A percentile compares a stretch with the other conserved stretches of the same genome.
Evolutionary conservation across 2,113 vertebrate genomes (phyloP).

Genomic region (Cinclus cinclus): DNA sequence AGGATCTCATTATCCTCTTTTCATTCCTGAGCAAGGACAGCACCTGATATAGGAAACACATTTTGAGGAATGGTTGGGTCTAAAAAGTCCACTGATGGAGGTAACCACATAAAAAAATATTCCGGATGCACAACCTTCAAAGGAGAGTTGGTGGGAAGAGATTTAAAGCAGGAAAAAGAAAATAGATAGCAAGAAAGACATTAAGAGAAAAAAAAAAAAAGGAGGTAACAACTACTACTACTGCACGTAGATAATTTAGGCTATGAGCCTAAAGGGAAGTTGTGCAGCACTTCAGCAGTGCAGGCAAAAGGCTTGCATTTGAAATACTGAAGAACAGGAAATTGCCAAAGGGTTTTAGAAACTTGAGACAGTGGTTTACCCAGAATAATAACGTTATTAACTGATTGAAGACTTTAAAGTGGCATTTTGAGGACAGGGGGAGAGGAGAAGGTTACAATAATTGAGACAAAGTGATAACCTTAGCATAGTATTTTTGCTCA

Average conservation of each 20-base stretch:
- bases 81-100: neutral
- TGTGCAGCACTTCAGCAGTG: neutral
- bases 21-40: neutral
- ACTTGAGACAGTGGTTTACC: neutral
- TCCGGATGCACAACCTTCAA: neutral
- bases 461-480: neutral
- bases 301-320: neutral
- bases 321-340: neutral
- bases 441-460: neutral
- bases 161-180: neutral
- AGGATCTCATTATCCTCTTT: neutral
- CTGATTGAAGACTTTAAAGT: neutral
- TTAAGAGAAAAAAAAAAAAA: too few relatives aligned
- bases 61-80: neutral
- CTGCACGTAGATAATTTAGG: rapidly evolving
- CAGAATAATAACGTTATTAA: neutral
- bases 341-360: neutral
- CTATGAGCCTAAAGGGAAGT: rapidly evolving
- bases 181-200: neutral
- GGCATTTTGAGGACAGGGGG: neutral
- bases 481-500: neutral
- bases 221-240: neutral
- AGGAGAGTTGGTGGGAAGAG: neutral
- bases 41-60: neutral
- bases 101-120: neutral